Base-by-base conservation (phyloP, 2,888 invertebrate genomes). In the Nomada flava region DNA sequence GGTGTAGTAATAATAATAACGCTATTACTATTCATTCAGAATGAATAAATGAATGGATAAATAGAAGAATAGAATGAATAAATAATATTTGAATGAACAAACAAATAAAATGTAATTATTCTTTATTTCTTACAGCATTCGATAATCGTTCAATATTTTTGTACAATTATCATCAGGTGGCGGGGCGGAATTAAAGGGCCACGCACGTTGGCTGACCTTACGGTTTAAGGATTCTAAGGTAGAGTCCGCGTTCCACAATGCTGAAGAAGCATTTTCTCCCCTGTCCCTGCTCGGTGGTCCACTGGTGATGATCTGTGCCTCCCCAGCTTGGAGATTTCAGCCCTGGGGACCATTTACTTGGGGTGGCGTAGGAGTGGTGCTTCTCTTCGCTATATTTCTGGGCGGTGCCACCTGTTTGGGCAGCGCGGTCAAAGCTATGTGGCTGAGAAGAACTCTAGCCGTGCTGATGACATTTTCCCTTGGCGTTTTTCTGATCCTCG, bases 191-290 rank as follows among this genome's bases (percentile, higher is more conserved):
- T 93, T 97, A 71, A 95, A 95, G 73, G 96, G 96, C 87, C 96
- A 96, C 89, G 96, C 96, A 18, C 95, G 95, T 84, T 95, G 95
- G 89, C 93, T 96, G 75, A 95, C 95, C 52, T 93, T 97, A 75
- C 95, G 95, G 82, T 97, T 97, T 93, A 95, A 95, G 85, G 96
- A 96, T 89, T 94, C 94, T 0, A 95, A 95, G 74, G 94, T 96
- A 86, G 97, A 97, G 92, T 94, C 95, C 74, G 95, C 96, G 64
- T 97, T 97, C 91, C 95, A 95, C 69, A 94, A 95, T 47, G 95
- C 96, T 86, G 95, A 96, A 29, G 96, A 96, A 90, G 95, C 96
- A 0, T 96, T 95, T 88, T 96, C 96, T 23, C 96, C 96, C 23
- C 92, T 96, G 36, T 96, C 96, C 0, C 91, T 96, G 60, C 92